Base-by-base conservation (phyloP, 2,797 vertebrate species). In the Meda fulgida region DNA sequence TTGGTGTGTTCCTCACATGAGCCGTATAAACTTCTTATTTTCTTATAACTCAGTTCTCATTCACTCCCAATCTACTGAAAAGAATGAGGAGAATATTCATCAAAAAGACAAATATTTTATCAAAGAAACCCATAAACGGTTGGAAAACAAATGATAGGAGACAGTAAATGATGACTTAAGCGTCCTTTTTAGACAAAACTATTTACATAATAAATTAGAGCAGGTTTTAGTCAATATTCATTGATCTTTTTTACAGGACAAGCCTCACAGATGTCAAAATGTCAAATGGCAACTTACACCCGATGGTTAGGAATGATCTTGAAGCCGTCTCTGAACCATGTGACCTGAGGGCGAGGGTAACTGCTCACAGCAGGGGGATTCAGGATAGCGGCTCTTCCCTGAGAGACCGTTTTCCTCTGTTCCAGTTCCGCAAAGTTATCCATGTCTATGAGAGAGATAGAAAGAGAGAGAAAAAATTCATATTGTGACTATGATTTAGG, bases 241-340 rank as follows among this genome's bases (percentile, higher is more conserved):
- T 55, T 55, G 31, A 55, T 18, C 21, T 36, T 55, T 48, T 76
- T 55, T 29, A 77, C 43, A 55, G 23, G 53, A 53, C n/a, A 48
- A 31, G 60, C 3, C 11, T 78, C 26, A n/a, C n/a, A 78, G 31
- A 19, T 83, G 26, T 40, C 21, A 60, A 78, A 78, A 77, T 9
- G 9, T 36, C 46, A 29, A 89, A 77, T 9, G 9, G 63, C 46
- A 29, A 89, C 98, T 95, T 95, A 99, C 98, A 97, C 95, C 95
- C 96, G 94, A 93, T 87, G 93, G 95, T 94, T 96, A 80, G 97
- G 97, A 85, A 97, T 96, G 63, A 99, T 97, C 95, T 99, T 99
- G 91, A 97, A 97, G 69, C 98, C 98, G 0, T 98, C 97, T 92
- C 97, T 95, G 88, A 96, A 99, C 98, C 98, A 99, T 0, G 97